Evolutionary conservation across 2,888 invertebrate species (phyloP).

Genomic region (Troides aeacus): DNA sequence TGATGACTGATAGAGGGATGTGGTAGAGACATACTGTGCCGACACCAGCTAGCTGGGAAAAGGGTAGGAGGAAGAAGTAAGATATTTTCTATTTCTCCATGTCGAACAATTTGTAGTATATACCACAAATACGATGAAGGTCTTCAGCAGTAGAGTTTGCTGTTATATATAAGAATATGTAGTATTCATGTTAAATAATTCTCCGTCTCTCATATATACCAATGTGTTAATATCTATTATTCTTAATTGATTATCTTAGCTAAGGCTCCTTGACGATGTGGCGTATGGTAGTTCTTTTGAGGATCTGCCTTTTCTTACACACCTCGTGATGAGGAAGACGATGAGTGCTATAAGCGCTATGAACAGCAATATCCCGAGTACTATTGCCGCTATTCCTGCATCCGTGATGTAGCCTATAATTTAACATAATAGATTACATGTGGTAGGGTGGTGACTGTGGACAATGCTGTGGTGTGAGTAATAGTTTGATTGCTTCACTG

Average conservation of each 20-base stretch:
- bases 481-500: too few relatives aligned
- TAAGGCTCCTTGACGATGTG: conserved; percentile 55
- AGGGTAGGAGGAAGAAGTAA: too few relatives aligned
- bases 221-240: conserved; percentile 26
- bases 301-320: conserved; percentile 77
- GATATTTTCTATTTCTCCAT: too few relatives aligned
- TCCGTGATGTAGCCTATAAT: conserved; percentile 70
- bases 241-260: conserved; percentile 36
- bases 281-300: conserved; percentile 80
- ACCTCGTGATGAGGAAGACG: conserved; percentile 80
- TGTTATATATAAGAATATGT: too few relatives aligned
- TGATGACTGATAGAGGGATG: too few relatives aligned
- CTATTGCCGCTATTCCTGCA: conserved; percentile 84
- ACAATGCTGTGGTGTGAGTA: not conserved
- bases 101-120: too few relatives aligned
- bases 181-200: too few relatives aligned
- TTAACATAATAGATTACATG: not conserved
- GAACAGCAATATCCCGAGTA: conserved; percentile 82
- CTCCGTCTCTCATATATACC: not conserved
- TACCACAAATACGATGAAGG: too few relatives aligned
- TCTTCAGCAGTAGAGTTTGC: too few relatives aligned
- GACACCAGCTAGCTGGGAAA: too few relatives aligned
- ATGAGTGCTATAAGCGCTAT: conserved; percentile 81
- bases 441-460: too few relatives aligned
- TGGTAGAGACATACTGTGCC: too few relatives aligned